phyloP scores from a whole-genome alignment of 2,888 invertebrate species.

The Thysanoteuthis rhombus region DNA sequence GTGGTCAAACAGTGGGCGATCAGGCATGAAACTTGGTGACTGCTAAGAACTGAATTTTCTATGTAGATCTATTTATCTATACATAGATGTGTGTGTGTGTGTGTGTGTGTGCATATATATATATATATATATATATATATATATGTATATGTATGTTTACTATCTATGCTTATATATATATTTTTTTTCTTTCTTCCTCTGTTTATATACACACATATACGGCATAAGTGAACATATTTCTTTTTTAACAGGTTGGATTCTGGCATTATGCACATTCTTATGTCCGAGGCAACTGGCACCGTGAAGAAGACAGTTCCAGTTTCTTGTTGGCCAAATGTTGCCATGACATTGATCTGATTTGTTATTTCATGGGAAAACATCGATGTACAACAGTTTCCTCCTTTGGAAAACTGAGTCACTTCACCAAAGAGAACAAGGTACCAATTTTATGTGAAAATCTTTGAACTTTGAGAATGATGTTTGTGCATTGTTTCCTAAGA shows the following conservation, averaged over 20 bases:
- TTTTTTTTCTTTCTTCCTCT: too few species aligned
- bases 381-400: constrained; percentile 62
- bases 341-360: constrained; percentile 69
- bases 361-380: constrained; percentile 64
- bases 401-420: constrained; percentile 66
- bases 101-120: too few species aligned
- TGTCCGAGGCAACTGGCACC: constrained; percentile 69
- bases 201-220: not conserved
- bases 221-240: not conserved
- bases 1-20: too few species aligned
- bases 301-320: constrained; percentile 63
- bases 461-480: not conserved
- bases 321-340: constrained; percentile 69
- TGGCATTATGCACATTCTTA: constrained; percentile 70
- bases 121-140: too few species aligned
- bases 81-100: too few species aligned
- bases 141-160: too few species aligned
- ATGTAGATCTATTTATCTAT: too few species aligned
- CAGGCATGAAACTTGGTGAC: too few species aligned
- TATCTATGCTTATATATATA: too few species aligned
- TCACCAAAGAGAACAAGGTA: constrained; percentile 64
- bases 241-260: constrained; percentile 60
- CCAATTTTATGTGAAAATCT: not conserved
- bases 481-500: not conserved
- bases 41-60: too few species aligned